Evolutionary conservation across 2,113 vertebrate genomes (phyloP), one percentile per base, ranked within the genome.

Genomic region (Solea solea): DNA sequence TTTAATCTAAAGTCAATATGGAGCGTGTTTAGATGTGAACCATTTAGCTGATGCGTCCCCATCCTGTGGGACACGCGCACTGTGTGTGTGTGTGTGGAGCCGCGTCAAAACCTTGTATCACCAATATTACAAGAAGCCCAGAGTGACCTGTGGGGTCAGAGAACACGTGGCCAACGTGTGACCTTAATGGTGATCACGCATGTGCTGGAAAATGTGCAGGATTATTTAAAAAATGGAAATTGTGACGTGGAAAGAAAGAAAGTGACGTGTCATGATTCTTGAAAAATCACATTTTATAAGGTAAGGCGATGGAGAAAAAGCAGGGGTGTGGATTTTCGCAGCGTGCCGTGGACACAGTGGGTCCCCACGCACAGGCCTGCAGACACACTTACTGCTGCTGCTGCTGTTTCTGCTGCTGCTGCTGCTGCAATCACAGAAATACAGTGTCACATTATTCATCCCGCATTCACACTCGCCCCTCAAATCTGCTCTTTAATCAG

Each of bases 401-500:
- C 45, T 41, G 55, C 13, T 34, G 9, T 9, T 42, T 5, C 63
- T 27, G 56, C 62, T 59, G 60, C 45, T 41, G 55, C 13, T 34
- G 9, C 63, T 27, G 56, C 62, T 59, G 60, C 79, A 79, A 63
- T 64, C 65, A 45, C 54, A 12, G 45, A 11, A 48, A 12, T 14
- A 46, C 52, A 54, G 60, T 3, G 62, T 50, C 7, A 16, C 78
- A 77, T 80, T 75, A 75, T 65, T 67, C 68, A 79, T 72, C 64
- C 70, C 53, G 40, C 13, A 13, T 49, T 62, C 49, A 16, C 64
- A 54, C 52, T 40, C 71, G 13, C 16, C 56, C 66, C 71, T 71
- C 28, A 58, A 72, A 85, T 56, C 79, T 40, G 67, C 63, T 51
- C 75, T 81, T 86, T 86, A 89, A 90, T 91, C 86, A 85, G 27